Base-by-base conservation (phyloP, 2,797 vertebrate genomes). In the Anguilla anguilla region DNA sequence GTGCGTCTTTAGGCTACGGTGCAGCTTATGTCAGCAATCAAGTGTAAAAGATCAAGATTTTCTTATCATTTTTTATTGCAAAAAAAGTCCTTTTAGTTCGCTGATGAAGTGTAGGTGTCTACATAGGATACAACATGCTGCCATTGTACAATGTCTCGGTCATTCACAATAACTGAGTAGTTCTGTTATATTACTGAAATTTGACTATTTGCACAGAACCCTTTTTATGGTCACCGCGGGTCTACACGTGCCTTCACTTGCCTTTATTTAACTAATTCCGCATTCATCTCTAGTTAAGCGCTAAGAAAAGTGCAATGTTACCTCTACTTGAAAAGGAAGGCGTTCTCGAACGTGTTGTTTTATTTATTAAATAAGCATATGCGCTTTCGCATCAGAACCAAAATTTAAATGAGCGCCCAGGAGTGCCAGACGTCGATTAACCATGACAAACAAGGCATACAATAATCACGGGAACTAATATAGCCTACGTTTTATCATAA, bases 401-500 rank as follows among this genome's bases (percentile, higher is more conserved):
- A 51, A 69, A 28, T 28, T 25, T 19, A 83, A 69, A 86, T 39
- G 51, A 10, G 49, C 49, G 31, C 51, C 22, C 85, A 84, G 64
- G 79, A 86, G 88, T 51, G 77, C 43, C 17, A 9, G 2, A 2
- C 31, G 31, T 61, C 17, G 25, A 31, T 55, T 84, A 74, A 57
- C 61, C 15, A 7, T 28, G 57, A n/a, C 31, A 59, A 19, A n/a
- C 28, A 61, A 22, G 5, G 72, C 61, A 22, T 83, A 49, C 86
- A 84, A 84, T 39, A 59, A 86, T 61, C 67, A 87, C 49, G 46
- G 51, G 39, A 77, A 28, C 53, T 61, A 49, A 22, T 6, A 81
- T 22, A 59, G 15, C 28, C 46, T 84, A 89, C 77, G 25, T 25
- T 31, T 84, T 87, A 28, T 69, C 51, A 64, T 84, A 77, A 77